Evolutionary conservation across 2,113 vertebrate species (phyloP).

Genomic region (Aplodontia rufa): DNA sequence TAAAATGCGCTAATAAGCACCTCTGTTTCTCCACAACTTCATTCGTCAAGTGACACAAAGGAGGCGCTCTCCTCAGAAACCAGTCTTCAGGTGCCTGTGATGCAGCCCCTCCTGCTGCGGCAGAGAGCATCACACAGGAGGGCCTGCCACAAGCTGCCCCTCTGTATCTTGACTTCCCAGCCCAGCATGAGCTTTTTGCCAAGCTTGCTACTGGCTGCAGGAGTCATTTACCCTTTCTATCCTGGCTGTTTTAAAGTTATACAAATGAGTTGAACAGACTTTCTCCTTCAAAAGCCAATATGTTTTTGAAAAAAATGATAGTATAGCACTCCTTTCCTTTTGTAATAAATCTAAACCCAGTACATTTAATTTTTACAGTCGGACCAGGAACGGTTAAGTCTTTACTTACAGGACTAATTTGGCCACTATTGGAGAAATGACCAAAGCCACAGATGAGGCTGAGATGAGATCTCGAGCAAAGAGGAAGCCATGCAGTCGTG

Average conservation of each 20-base stretch:
- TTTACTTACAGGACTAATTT: background rate
- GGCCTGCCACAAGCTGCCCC: slow-evolving; percentile 60
- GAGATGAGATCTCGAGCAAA: background rate
- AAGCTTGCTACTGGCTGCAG: fast-evolving
- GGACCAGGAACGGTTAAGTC: background rate
- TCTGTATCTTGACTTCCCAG: background rate
- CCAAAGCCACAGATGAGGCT: background rate
- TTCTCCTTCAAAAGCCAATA: background rate
- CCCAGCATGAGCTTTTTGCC: background rate
- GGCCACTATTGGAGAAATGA: slow-evolving; percentile 10
- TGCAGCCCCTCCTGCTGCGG: slow-evolving; percentile 63
- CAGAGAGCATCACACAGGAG: slow-evolving; percentile 73
- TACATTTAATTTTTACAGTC: background rate
- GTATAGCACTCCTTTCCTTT: background rate
- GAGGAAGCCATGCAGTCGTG: background rate
- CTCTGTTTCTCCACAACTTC: slow-evolving; percentile 69
- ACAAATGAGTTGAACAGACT: background rate
- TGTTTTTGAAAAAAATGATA: background rate
- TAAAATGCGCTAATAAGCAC: background rate
- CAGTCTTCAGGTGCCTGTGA: slow-evolving; percentile 77
- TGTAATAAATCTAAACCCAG: background rate
- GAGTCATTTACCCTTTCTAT: background rate
- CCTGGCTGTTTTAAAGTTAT: background rate
- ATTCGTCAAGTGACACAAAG: slow-evolving; percentile 72
- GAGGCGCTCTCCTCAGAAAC: slow-evolving; percentile 73